phyloP scores from a whole-genome alignment of 2,797 vertebrate genomes.

The Hybognathus amarus region DNA sequence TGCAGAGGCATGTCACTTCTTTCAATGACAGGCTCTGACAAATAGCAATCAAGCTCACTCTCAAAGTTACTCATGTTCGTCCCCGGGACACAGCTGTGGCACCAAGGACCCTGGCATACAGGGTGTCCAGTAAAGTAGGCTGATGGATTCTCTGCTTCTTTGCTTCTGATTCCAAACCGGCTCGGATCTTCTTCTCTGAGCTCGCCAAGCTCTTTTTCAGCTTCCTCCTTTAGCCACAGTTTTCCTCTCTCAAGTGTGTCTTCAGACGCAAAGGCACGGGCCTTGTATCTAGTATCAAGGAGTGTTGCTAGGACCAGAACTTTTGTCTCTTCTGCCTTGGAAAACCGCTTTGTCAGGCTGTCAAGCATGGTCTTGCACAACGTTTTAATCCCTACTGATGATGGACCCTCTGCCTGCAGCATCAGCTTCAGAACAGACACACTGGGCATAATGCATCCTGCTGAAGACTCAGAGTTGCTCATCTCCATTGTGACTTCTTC shows the following conservation, averaged over 20 bases:
- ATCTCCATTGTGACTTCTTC: slow-evolving; percentile 23
- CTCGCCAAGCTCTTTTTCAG: not conserved
- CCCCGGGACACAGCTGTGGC: not conserved
- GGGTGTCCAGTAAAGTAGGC: not conserved
- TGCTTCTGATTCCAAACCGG: not conserved
- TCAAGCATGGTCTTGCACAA: too few relatives aligned
- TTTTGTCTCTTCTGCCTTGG: too few relatives aligned
- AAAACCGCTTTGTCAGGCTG: too few relatives aligned
- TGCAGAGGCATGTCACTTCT: not conserved
- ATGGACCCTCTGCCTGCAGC: not conserved
- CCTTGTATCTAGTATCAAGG: not conserved
- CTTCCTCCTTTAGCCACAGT: not conserved
- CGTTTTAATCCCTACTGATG: slow-evolving; percentile 21
- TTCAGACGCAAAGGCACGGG: not conserved
- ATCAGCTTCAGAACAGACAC: slow-evolving; percentile 47
- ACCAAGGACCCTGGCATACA: not conserved
- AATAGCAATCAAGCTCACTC: not conserved
- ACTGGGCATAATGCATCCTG: slow-evolving; percentile 29
- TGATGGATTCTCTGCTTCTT: not conserved
- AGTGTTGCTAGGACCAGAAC: too few relatives aligned
- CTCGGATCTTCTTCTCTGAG: not conserved
- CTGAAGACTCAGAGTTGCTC: slow-evolving; percentile 49
- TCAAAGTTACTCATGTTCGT: not conserved
- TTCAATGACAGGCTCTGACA: not conserved
- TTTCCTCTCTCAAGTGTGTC: not conserved